A percentile compares a stretch with the other conserved stretches of the same genome.
These are phyloP conservation scores for Hiodon tergisus DNA, from an alignment of 2,113 vertebrate species.

Conservation along the genomic window DNA sequence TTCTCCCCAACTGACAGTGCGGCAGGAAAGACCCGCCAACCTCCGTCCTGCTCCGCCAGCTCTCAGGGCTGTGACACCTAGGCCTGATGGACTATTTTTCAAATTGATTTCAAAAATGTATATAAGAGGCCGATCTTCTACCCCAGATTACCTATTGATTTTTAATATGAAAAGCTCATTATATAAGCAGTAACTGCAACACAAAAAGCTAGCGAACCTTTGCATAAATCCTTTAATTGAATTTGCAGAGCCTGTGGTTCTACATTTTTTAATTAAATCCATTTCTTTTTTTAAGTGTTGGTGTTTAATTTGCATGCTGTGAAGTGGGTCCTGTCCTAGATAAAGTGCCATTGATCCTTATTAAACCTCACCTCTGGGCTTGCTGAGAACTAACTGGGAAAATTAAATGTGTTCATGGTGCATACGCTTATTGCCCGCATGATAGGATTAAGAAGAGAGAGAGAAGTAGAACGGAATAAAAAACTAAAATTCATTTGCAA, in stretches of 20 bases:
- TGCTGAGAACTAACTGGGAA: slow-evolving; percentile 92
- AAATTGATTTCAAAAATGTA: slow-evolving; percentile 99
- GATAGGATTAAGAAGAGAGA: slow-evolving; percentile 73
- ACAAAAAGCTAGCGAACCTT: slow-evolving; percentile 99
- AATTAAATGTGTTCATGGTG: slow-evolving; percentile 95
- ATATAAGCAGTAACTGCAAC: slow-evolving; percentile 98
- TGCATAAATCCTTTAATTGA: slow-evolving; percentile 99
- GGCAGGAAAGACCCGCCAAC: too few relatives aligned
- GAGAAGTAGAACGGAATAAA: background rate
- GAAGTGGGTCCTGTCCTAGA: slow-evolving; percentile 92
- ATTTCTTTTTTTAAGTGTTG: slow-evolving; percentile 94
- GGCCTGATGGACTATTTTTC: slow-evolving; percentile 99
- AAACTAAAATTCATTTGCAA: slow-evolving; percentile 75
- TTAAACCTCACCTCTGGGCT: slow-evolving; percentile 98
- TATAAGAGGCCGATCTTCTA: slow-evolving; percentile 96
- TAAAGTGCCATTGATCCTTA: slow-evolving; percentile 99
- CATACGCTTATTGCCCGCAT: slow-evolving; percentile 82
- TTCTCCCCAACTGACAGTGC: too few relatives aligned
- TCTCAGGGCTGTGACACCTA: slow-evolving; percentile 81
- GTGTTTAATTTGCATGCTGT: slow-evolving; percentile 98
- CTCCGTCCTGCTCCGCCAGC: slow-evolving; percentile 48
- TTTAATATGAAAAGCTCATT: slow-evolving; percentile 99
- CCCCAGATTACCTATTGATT: slow-evolving; percentile 99
- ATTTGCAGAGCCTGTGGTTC: slow-evolving; percentile 96
- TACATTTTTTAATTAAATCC: slow-evolving; percentile 99